Evolutionary conservation across 2,888 invertebrate species (phyloP).

Genomic region (Scaptomyza cyrtandrae): DNA sequence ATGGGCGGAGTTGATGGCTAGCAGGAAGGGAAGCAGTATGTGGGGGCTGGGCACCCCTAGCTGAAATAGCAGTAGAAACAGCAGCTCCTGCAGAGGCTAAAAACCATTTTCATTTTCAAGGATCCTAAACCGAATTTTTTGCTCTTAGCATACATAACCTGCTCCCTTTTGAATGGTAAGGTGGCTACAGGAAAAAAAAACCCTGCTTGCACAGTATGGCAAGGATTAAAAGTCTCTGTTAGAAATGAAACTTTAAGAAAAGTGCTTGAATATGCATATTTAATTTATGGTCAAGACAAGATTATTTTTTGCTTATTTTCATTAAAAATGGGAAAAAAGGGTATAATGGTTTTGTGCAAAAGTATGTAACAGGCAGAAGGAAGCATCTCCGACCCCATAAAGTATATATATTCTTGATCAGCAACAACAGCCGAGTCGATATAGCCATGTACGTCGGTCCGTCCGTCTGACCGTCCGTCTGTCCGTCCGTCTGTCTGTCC

Average conservation of each 20-base stretch:
- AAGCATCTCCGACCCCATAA: too few species aligned
- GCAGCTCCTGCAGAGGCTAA: slow-evolving; percentile 34
- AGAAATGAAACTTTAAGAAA: neutral
- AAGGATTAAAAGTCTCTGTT: neutral
- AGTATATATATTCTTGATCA: too few species aligned
- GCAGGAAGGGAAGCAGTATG: neutral
- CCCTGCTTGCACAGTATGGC: slow-evolving; percentile 60
- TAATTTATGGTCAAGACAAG: too few species aligned
- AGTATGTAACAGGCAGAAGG: too few species aligned
- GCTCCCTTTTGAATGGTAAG: slow-evolving; percentile 39
- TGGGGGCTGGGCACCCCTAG: slow-evolving; percentile 29
- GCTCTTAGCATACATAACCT: slow-evolving; percentile 61
- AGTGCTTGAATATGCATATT: neutral
- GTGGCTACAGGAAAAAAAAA: slow-evolving; percentile 49
- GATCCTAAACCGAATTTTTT: slow-evolving; percentile 65
- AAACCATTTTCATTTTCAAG: slow-evolving; percentile 73
- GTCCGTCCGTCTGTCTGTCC: too few species aligned
- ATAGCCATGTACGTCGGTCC: too few species aligned
- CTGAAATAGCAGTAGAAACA: slow-evolving; percentile 23
- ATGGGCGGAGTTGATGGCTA: slow-evolving; percentile 41
- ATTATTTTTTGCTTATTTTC: too few species aligned
- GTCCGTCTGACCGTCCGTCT: too few species aligned
- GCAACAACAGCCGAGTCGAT: too few species aligned
- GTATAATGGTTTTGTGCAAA: too few species aligned
- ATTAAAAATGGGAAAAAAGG: too few species aligned